Base-by-base conservation (phyloP, 2,113 vertebrate genomes). In the Pangasianodon gigas region DNA sequence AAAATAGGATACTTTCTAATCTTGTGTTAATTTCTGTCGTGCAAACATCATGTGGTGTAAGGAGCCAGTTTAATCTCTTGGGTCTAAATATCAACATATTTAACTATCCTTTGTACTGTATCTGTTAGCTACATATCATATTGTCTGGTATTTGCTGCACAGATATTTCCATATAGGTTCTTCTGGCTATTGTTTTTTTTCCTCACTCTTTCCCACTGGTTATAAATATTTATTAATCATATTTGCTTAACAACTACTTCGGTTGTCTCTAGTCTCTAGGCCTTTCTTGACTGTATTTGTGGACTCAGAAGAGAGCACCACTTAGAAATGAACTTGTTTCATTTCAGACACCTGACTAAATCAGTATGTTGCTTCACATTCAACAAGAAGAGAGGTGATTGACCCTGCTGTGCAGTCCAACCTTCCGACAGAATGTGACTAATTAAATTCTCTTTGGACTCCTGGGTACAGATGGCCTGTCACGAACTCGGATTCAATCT, bases 391-490 rank as follows among this genome's bases (percentile, higher is more conserved):
- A 29, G 44, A 84, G 67, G 67, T 44, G 81, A 48, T 24, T 85
- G 65, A 89, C 88, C 52, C 82, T 10, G 69, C 51, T 77, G 81
- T 84, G 81, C 41, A 6, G 26, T 80, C 56, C 48, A 74, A 71
- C 65, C 65, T 83, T 82, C 65, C 26, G 10, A 84, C 65, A 56
- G 52, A 89, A 84, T 89, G 51, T 14, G 52, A 41, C 81, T 89
- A 89, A 84, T 89, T 75, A 84, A 58, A 89, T 84, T 75, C 82
- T 14, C 65, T 41, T 75, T 51, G 41, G 65, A 60, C 52, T 84
- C 26, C 81, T 46, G 71, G 52, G 11, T 60, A 48, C 32, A 60
- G 37, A 18, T 48, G 69, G 88, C 54, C 51, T 60, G 65, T 24
- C 54, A 60, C 6, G 4, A 60, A 69, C 52, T 74, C 37, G 21